Conservation (phyloP, 2,113 vertebrate genomes). For the Hemicordylus capensis region DNA sequence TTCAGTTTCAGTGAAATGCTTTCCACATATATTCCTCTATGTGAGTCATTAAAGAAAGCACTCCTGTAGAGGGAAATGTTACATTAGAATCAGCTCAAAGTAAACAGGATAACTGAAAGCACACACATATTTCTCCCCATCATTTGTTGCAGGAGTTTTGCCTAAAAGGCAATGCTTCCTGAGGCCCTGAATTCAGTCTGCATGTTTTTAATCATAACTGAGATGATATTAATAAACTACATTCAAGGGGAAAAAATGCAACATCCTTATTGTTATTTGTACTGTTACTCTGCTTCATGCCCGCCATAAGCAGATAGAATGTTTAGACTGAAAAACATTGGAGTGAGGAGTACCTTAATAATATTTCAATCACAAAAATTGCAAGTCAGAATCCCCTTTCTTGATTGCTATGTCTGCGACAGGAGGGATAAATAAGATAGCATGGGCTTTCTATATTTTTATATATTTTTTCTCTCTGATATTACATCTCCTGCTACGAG, state of each 20-base stretch:
- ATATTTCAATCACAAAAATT: conserved; percentile 22
- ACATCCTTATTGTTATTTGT: neutral
- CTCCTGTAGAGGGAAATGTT: neutral
- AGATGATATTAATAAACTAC: neutral
- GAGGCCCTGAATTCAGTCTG: neutral
- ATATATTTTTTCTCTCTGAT: neutral
- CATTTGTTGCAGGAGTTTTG: neutral
- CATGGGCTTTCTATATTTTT: neutral
- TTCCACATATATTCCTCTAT: too few relatives aligned
- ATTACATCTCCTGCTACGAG: neutral
- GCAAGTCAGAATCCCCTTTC: neutral
- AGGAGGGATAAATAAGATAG: neutral
- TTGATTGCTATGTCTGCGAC: neutral
- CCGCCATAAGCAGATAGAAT: neutral
- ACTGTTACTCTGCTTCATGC: neutral
- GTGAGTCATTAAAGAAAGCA: neutral
- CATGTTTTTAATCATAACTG: neutral
- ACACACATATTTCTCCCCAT: neutral
- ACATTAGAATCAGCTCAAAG: neutral
- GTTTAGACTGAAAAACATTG: neutral
- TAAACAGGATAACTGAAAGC: neutral
- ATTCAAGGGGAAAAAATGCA: neutral
- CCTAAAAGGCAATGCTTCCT: neutral
- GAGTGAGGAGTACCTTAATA: neutral
- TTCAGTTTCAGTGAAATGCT: neutral